These are phyloP conservation scores for Caenorhabditis sulstoni DNA, from an alignment of 2,888 invertebrate genomes.

Conservation along the genomic window DNA sequence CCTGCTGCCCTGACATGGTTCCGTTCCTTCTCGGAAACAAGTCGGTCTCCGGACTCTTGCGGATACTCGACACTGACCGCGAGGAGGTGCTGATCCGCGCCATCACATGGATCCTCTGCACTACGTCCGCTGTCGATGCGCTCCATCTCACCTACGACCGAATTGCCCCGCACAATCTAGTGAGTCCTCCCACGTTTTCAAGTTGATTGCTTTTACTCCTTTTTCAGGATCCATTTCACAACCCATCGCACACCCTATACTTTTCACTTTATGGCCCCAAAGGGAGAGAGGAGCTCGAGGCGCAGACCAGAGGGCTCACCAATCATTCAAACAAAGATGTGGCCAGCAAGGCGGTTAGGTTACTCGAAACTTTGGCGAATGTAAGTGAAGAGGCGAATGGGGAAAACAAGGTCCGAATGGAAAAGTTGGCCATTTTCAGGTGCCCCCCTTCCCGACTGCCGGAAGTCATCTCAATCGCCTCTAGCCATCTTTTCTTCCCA, in stretches of 20 bases:
- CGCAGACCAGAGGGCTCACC: slow-evolving; percentile 56
- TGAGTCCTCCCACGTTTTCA: slow-evolving; percentile 12
- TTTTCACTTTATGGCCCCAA: slow-evolving; percentile 73
- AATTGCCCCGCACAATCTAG: slow-evolving; percentile 70
- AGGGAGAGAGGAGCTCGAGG: slow-evolving; percentile 63
- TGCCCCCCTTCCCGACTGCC: slow-evolving; percentile 65
- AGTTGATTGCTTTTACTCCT: neutral
- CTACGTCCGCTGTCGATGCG: slow-evolving; percentile 76
- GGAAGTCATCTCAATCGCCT: slow-evolving; percentile 62
- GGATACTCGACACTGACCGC: slow-evolving; percentile 76
- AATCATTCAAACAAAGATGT: slow-evolving; percentile 69
- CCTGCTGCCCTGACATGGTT: slow-evolving; percentile 84
- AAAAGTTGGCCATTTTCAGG: slow-evolving; percentile 34
- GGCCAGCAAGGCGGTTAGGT: slow-evolving; percentile 65
- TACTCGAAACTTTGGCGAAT: slow-evolving; percentile 69
- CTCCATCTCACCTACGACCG: slow-evolving; percentile 72
- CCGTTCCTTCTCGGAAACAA: slow-evolving; percentile 84
- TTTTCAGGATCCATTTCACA: slow-evolving; percentile 74
- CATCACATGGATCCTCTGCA: slow-evolving; percentile 77
- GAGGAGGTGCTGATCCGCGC: slow-evolving; percentile 75
- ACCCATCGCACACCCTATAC: slow-evolving; percentile 74
- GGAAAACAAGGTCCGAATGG: neutral
- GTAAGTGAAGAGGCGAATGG: slow-evolving; percentile 30
- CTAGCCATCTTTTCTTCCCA: slow-evolving; percentile 14
- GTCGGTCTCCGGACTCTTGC: slow-evolving; percentile 76